Base-by-base conservation (phyloP, 2,797 vertebrate species). In the Stomatorhinus walkeri region DNA sequence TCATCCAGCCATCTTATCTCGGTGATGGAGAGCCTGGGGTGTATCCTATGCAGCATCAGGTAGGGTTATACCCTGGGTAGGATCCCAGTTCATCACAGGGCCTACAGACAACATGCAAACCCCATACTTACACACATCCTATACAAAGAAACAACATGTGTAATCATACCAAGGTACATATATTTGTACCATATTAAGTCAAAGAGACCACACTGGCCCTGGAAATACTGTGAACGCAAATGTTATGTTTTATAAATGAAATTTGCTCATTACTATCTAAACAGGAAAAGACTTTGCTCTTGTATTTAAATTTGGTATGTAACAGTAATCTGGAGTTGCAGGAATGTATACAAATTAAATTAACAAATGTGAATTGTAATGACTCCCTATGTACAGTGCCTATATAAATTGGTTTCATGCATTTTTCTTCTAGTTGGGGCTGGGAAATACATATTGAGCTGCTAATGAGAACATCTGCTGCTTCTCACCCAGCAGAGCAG, bases 381-480 rank as follows among this genome's bases (percentile, higher is more conserved):
- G 72, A n/a, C 14, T 79, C 72, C 72, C 64, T 72, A 2, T 79
- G 72, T 43, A 8, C 72, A 9, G 72, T 79, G 5, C 16, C 64
- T 72, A 72, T 72, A 72, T 72, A 28, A 72, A 72, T 72, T 28
- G 64, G 72, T 9, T 79, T 79, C 32, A 19, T 19, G 32, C 72
- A 79, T 79, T 79, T 79, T 43, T 79, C 72, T 79, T 79, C 36
- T 43, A 43, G 12, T 43, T 79, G 32, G 32, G 36, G 40, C 72
- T 79, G 32, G 72, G 43, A 79, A 79, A 79, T 43, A 43, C 72
- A 43, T 79, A 79, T 79, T 43, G 72, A 19, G 36, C 16, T 79
- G 72, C 72, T 79, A 79, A 79, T 79, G 72, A 79, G 72, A 79
- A 79, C 40, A n/a, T 79, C 72, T 79, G 72, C 72, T 79, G 72